Evolutionary conservation across 2,113 vertebrate species (phyloP).

Genomic region (Centropristis striata): DNA sequence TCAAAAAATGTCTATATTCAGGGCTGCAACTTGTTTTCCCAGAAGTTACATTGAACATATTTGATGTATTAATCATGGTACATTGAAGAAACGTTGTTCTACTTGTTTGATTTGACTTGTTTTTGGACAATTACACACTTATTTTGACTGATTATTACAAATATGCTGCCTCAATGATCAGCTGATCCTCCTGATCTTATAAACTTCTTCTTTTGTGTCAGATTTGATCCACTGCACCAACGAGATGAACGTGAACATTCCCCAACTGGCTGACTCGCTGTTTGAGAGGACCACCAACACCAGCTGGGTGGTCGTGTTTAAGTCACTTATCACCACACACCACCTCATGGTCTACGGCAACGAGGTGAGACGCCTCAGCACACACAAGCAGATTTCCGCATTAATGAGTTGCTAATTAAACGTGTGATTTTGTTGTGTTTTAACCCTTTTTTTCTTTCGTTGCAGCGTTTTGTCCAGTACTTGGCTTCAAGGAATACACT

Average conservation of each 20-base stretch:
- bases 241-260: constrained; percentile 99
- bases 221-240: constrained; percentile 99
- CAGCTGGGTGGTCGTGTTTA: constrained; percentile 99
- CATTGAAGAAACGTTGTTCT: background rate
- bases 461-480: constrained; percentile 98
- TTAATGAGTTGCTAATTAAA: background rate
- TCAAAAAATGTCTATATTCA: background rate
- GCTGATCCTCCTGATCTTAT: background rate
- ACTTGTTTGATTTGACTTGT: background rate
- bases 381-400: background rate
- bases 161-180: background rate
- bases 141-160: background rate
- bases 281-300: constrained; percentile 98
- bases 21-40: background rate
- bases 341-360: constrained; percentile 99
- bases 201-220: constrained; percentile 60
- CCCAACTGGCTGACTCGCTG: constrained; percentile 97
- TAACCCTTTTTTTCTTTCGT: constrained; percentile 9
- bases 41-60: background rate
- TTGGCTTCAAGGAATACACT: constrained; percentile 99
- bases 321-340: constrained; percentile 98
- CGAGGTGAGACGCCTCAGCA: constrained; percentile 87
- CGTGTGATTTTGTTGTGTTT: background rate
- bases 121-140: background rate
- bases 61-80: background rate